Evolutionary conservation across 2,113 vertebrate species (phyloP).

Genomic region (Nanorana parkeri): DNA sequence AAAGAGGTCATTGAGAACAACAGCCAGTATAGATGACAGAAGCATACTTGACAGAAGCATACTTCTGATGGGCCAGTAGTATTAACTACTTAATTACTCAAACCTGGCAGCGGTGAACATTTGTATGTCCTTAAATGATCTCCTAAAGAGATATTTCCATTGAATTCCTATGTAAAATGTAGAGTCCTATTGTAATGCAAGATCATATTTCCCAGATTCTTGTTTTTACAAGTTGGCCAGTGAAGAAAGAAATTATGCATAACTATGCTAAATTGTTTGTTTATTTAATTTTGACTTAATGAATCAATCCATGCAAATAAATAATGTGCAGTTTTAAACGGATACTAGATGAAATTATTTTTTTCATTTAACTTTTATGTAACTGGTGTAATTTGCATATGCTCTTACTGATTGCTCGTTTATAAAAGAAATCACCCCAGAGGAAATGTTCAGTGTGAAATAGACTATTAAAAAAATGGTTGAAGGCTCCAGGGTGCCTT

Average conservation of each 20-base stretch:
- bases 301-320: conserved; percentile 65
- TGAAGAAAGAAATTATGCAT: conserved; percentile 68
- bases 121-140: too few relatives aligned
- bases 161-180: background rate
- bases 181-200: background rate
- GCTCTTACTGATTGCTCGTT: conserved; percentile 63
- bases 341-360: conserved; percentile 65
- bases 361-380: conserved; percentile 61
- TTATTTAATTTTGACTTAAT: conserved; percentile 66
- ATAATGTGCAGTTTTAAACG: conserved; percentile 73
- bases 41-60: too few relatives aligned
- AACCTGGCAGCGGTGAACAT: too few relatives aligned
- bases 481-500: conserved; percentile 66
- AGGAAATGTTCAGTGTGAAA: conserved; percentile 67
- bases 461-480: conserved; percentile 73
- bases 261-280: conserved; percentile 74
- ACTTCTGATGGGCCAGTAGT: too few relatives aligned
- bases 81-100: too few relatives aligned
- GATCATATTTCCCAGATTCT: background rate
- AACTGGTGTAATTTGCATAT: conserved; percentile 59
- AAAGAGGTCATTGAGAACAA: too few relatives aligned
- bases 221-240: conserved; percentile 1
- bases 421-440: conserved; percentile 69
- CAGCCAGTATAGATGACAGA: too few relatives aligned
- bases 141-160: background rate